Evolutionary conservation across 2,113 vertebrate genomes (phyloP).

Genomic region (Planiliza haematocheilus): DNA sequence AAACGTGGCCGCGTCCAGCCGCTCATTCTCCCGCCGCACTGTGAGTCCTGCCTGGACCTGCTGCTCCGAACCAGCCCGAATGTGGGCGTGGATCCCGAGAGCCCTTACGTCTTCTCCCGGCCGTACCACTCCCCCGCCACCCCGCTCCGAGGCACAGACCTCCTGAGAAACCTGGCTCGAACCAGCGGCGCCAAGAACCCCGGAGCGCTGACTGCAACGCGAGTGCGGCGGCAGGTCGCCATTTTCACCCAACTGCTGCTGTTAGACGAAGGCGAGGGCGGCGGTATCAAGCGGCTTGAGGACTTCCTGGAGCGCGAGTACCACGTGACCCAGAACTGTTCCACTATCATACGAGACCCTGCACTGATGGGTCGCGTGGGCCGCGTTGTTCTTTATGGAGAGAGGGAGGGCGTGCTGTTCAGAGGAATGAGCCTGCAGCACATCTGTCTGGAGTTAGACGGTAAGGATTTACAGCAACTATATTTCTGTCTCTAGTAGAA

Average conservation of each 20-base stretch:
- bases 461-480: conserved; percentile 57
- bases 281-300: conserved; percentile 76
- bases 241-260: conserved; percentile 84
- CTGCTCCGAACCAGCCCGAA: conserved; percentile 82
- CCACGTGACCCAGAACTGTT: conserved; percentile 84
- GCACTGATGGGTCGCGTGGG: conserved; percentile 83
- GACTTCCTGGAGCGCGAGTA: conserved; percentile 83
- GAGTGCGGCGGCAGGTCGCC: conserved; percentile 82
- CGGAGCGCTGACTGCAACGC: conserved; percentile 73
- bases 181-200: conserved; percentile 83
- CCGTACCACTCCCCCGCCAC: conserved; percentile 85
- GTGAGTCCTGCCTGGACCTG: conserved; percentile 83
- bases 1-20: conserved; percentile 83
- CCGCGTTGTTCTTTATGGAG: conserved; percentile 84
- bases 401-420: conserved; percentile 84
- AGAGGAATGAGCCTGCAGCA: conserved; percentile 85
- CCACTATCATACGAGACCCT: conserved; percentile 79
- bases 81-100: conserved; percentile 84
- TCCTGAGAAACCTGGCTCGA: conserved; percentile 82
- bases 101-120: conserved; percentile 84
- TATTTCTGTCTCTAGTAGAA: neutral
- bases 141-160: conserved; percentile 82
- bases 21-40: conserved; percentile 81
- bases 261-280: conserved; percentile 79
- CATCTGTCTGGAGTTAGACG: conserved; percentile 86